These are phyloP conservation scores for Micromussa lordhowensis DNA, from an alignment of 92 coral and sea anemone genomes.

Conservation along the genomic window DNA sequence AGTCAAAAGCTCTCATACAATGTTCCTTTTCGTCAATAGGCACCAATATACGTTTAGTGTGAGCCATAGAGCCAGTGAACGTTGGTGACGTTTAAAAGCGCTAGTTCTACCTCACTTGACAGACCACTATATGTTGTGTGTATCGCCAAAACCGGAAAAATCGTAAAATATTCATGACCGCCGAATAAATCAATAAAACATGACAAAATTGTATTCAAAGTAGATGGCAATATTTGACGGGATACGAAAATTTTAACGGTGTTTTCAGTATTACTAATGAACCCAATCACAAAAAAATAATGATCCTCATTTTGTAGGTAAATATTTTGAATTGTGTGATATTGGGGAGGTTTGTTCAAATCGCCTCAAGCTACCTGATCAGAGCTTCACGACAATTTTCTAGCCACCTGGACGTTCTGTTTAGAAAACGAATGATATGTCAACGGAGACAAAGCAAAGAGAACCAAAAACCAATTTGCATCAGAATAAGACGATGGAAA, in stretches of 20 bases:
- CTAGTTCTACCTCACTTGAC: neutral
- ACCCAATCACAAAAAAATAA: neutral
- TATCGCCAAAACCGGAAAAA: neutral
- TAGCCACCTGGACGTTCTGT: neutral
- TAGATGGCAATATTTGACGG: neutral
- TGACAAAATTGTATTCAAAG: neutral
- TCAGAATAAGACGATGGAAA: neutral
- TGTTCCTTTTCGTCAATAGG: slow-evolving; percentile 90
- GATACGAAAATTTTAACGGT: neutral
- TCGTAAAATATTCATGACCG: slow-evolving; percentile 22
- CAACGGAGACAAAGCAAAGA: neutral
- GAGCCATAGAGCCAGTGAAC: neutral
- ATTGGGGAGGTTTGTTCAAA: neutral
- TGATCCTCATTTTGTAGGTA: neutral
- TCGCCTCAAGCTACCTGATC: neutral
- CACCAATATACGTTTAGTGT: slow-evolving; percentile 55
- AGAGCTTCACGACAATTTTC: neutral
- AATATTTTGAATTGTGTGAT: neutral
- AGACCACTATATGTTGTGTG: neutral
- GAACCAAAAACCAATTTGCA: neutral
- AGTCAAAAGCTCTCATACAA: slow-evolving; percentile 85
- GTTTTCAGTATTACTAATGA: neutral
- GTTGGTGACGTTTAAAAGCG: neutral
- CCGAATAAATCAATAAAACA: slow-evolving; percentile 13
- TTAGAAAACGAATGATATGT: neutral